Percentiles rank a stretch among this genome's conserved stretches.
phyloP scores from a whole-genome alignment of 2,113 vertebrate species.

The Callipepla californica region DNA sequence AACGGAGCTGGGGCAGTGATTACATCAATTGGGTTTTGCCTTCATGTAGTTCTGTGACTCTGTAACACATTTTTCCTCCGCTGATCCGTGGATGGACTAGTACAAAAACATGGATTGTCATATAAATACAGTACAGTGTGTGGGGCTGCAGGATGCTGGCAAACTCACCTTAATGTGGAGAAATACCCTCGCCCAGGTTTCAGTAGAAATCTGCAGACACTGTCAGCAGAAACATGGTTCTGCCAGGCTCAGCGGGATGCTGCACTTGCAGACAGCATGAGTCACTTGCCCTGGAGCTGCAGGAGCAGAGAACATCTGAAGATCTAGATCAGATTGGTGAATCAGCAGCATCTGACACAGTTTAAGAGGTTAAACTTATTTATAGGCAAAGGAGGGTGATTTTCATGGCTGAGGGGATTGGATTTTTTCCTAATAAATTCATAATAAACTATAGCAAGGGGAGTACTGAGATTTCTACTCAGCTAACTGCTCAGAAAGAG shows the following conservation, averaged over 20 bases:
- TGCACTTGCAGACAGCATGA: neutral
- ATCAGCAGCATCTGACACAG: constrained; percentile 58
- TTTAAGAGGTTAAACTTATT: constrained; percentile 68
- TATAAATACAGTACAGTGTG: neutral
- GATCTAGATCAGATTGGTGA: constrained; percentile 46
- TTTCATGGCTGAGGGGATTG: constrained; percentile 44
- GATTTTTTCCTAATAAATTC: constrained; percentile 1
- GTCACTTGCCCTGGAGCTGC: constrained; percentile 35
- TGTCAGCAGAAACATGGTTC: neutral
- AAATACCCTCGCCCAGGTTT: constrained; percentile 5
- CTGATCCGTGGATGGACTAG: neutral
- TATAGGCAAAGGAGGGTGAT: constrained; percentile 59
- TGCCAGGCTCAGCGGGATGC: neutral
- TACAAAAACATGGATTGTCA: neutral
- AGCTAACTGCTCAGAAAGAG: neutral
- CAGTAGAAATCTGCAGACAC: neutral
- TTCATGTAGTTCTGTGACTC: neutral
- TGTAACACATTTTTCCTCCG: neutral
- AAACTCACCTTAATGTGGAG: neutral
- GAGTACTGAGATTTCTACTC: neutral
- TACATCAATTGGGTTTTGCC: neutral
- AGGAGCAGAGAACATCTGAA: constrained; percentile 36
- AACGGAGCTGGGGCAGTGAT: neutral
- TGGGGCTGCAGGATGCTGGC: neutral
- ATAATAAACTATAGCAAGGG: constrained; percentile 22